A percentile compares a stretch with the other conserved stretches of the same genome.
Evolutionary conservation across 2,888 invertebrate genomes (phyloP).

Genomic region (Epiblema foenella): DNA sequence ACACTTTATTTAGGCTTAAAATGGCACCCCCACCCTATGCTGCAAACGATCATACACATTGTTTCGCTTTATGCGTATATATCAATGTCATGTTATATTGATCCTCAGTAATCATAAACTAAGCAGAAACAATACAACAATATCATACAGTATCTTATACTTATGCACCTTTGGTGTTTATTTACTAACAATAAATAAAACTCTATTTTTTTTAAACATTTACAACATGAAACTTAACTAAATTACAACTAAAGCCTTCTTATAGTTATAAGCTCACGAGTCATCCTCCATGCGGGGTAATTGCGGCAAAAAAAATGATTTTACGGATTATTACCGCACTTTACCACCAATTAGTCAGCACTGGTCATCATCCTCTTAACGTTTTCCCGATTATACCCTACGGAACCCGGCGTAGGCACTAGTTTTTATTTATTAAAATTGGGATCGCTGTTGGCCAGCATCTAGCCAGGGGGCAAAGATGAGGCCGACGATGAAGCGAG

Average conservation of each 20-base stretch:
- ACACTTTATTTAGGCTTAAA: neutral
- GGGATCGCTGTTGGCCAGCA: too few relatives aligned
- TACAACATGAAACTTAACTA: conserved; percentile 34
- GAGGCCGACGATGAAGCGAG: too few relatives aligned
- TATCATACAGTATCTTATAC: conserved; percentile 39
- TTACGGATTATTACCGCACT: too few relatives aligned
- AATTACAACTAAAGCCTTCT: conserved; percentile 11
- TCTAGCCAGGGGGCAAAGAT: too few relatives aligned
- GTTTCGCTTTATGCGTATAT: too few relatives aligned
- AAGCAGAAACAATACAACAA: neutral
- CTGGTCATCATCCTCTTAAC: neutral
- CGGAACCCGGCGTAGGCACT: too few relatives aligned
- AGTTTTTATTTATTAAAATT: too few relatives aligned
- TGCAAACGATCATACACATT: neutral
- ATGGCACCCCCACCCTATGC: neutral
- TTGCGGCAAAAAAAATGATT: neutral
- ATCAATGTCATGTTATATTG: neutral
- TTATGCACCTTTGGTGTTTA: conserved; percentile 59
- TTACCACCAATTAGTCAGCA: neutral
- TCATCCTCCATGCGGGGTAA: neutral
- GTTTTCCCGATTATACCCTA: too few relatives aligned
- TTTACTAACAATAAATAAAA: conserved; percentile 42
- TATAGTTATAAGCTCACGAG: conserved; percentile 4
- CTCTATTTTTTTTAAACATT: conserved; percentile 32
- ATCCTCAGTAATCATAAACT: neutral